These are phyloP conservation scores for Taxidea taxus DNA, from an alignment of 2,113 vertebrate genomes.

Conservation along the genomic window DNA sequence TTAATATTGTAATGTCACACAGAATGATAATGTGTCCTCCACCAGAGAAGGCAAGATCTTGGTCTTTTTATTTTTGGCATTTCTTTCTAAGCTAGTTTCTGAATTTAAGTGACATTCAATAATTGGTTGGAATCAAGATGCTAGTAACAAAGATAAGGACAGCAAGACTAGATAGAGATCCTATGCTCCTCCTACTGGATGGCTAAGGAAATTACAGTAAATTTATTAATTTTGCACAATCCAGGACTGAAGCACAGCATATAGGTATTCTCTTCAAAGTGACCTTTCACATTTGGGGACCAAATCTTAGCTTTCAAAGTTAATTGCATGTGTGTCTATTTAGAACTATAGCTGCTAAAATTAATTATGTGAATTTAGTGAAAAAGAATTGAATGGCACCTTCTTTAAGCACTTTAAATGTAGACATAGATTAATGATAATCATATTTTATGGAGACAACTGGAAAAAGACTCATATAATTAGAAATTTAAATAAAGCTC, in stretches of 20 bases:
- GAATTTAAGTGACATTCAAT: background rate
- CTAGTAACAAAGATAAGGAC: background rate
- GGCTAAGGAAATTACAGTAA: background rate
- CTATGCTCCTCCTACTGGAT: accelerated
- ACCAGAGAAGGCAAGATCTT: background rate
- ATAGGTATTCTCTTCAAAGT: background rate
- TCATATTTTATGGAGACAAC: background rate
- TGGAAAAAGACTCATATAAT: background rate
- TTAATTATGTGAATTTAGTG: background rate
- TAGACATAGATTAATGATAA: slow-evolving; percentile 6
- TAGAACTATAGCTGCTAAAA: background rate
- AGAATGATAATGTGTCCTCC: background rate
- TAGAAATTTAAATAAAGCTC: slow-evolving; percentile 18
- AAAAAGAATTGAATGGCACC: slow-evolving; percentile 6
- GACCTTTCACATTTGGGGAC: background rate
- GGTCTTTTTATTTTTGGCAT: background rate
- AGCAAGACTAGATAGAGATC: background rate
- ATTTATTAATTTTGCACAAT: background rate
- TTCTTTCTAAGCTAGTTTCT: background rate
- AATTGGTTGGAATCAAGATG: background rate
- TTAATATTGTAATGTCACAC: background rate
- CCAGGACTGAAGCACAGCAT: background rate
- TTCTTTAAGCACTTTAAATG: slow-evolving; percentile 7
- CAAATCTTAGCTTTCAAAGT: background rate
- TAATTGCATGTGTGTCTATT: background rate